Evolutionary conservation across 2,888 invertebrate genomes (phyloP).

Genomic region (Hyppa rectilinea): DNA sequence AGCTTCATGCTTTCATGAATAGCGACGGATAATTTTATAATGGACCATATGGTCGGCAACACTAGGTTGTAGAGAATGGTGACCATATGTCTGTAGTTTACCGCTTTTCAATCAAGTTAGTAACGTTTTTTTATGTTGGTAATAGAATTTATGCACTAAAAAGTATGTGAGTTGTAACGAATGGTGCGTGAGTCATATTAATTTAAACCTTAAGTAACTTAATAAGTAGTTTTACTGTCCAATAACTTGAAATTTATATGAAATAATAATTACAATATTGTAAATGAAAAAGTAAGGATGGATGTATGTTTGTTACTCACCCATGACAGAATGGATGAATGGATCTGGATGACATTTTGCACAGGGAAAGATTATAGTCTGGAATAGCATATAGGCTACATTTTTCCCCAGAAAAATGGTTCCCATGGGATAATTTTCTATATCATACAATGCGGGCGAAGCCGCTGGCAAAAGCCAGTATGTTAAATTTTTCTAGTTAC

Average conservation of each 20-base stretch:
- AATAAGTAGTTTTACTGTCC: background rate
- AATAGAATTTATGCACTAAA: conserved; percentile 20
- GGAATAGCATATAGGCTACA: too few species aligned
- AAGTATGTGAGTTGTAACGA: background rate
- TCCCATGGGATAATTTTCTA: too few species aligned
- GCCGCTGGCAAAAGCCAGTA: too few species aligned
- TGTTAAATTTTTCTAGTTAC: background rate
- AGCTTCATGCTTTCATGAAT: conserved; percentile 65
- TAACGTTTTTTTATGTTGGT: background rate
- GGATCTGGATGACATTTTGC: too few species aligned
- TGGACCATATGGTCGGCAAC: conserved; percentile 61
- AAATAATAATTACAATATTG: too few species aligned
- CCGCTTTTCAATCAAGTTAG: conserved; percentile 16
- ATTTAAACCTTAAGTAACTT: background rate
- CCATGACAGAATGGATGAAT: too few species aligned
- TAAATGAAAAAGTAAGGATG: too few species aligned
- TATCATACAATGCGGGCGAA: too few species aligned
- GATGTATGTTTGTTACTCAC: too few species aligned
- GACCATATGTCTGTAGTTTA: conserved; percentile 55
- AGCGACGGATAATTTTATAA: conserved; percentile 47
- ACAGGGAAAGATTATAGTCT: too few species aligned
- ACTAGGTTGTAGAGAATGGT: conserved; percentile 31
- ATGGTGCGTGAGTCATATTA: background rate
- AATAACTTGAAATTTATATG: background rate
- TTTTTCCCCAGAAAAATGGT: too few species aligned